These are phyloP conservation scores for Semotilus atromaculatus DNA, from an alignment of 2,797 vertebrate genomes.

Conservation along the genomic window DNA sequence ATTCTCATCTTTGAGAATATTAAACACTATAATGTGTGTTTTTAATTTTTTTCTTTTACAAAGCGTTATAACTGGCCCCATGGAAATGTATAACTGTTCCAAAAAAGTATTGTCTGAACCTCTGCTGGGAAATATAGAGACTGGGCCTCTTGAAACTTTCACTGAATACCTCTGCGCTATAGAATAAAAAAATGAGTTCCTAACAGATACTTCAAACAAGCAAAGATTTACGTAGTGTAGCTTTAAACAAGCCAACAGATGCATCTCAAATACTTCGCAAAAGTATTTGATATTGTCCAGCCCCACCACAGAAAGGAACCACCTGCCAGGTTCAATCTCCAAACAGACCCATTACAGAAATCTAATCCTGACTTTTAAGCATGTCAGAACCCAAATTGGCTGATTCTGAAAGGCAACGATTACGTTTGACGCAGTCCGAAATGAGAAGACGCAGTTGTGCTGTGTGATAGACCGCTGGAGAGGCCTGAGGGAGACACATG, in stretches of 20 bases:
- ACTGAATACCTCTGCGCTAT: not conserved
- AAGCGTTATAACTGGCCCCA: not conserved
- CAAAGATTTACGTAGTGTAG: not conserved
- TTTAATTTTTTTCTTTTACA: not conserved
- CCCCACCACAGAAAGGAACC: not conserved
- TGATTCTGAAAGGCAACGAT: slow-evolving; percentile 3
- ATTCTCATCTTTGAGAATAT: no score
- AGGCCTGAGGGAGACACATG: slow-evolving; percentile 53
- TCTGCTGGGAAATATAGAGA: not conserved
- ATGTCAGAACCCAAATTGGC: not conserved
- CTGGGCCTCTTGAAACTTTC: not conserved
- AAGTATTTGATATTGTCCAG: not conserved
- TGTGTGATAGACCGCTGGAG: slow-evolving; percentile 22
- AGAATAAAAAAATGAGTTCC: not conserved
- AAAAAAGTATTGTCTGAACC: not conserved
- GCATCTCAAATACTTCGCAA: not conserved
- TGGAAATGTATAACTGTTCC: not conserved
- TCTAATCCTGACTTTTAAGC: not conserved
- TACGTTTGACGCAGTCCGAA: slow-evolving; percentile 16
- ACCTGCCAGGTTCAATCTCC: not conserved
- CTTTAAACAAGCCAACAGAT: not conserved
- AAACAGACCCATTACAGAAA: slow-evolving; percentile 10
- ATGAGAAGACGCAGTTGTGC: slow-evolving; percentile 9
- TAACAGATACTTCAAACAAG: not conserved
- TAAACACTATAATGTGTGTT: no score